Base-by-base conservation (phyloP, 2,797 vertebrate genomes). In the Taeniopygia guttata region DNA sequence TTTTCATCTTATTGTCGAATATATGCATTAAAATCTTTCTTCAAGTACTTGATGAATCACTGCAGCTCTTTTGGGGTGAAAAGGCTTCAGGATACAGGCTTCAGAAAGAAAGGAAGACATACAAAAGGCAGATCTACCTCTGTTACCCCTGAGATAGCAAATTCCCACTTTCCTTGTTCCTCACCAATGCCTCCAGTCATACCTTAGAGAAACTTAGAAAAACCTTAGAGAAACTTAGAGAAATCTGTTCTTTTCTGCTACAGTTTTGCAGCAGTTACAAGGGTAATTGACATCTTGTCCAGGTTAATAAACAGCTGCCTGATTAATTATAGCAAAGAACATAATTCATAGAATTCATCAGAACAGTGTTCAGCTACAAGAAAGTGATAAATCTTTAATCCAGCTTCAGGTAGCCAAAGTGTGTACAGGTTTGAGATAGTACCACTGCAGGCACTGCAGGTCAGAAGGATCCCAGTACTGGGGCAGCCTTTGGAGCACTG, bases 291-390 rank as follows among this genome's bases (percentile, higher is more conserved):
- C 42, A 38, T 56, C 52, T 42, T 90, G 46, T 34, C 56, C 45
- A 80, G 20, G 19, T 77, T 85, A 87, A 90, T 64, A 80, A 95
- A 56, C 70, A 90, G 78, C 78, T 92, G 46, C 38, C 81, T 84
- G 73, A 76, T 86, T 91, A 94, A 73, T 92, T 88, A 81, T n/a
- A 78, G 58, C 62, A 43, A 4, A 66, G 16, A 91, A 87, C 13
- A 66, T 66, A 77, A 83, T 64, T 83, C n/a, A 74, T 2, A 72
- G n/a, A 89, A 68, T 75, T 63, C 9, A 69, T 54, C 45, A 78
- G 51, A 87, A 85, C 40, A 42, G 36, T 26, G 29, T 72, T 89
- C 68, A 69, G 67, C 48, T 55, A 62, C 8, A 43, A 83, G 30
- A 86, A 88, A 51, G 22, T 48, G 45, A 78, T 75, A 87, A 51